Percentiles rank a stretch among this genome's conserved stretches.
phyloP scores from a whole-genome alignment of 2,888 invertebrate species.

The Rhimphoctona megacephalus region DNA sequence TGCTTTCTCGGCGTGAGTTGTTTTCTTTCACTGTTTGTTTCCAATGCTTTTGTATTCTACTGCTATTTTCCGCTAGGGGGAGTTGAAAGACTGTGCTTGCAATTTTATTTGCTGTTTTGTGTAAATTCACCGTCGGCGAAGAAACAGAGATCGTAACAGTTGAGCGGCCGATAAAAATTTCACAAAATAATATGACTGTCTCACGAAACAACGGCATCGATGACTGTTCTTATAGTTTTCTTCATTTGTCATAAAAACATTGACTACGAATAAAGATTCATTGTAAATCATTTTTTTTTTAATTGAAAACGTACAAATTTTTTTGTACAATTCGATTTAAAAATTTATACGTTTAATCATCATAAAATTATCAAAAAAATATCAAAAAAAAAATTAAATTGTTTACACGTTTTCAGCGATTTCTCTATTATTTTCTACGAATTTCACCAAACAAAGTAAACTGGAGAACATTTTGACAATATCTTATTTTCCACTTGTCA shows the following conservation, averaged over 20 bases:
- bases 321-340: too few species aligned
- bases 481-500: background rate
- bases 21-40: slow-evolving; percentile 38
- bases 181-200: background rate
- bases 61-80: slow-evolving; percentile 16
- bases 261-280: too few species aligned
- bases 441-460: too few species aligned
- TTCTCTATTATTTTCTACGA: too few species aligned
- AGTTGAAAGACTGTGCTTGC: slow-evolving; percentile 5
- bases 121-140: background rate
- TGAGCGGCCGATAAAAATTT: background rate
- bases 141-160: background rate
- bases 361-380: too few species aligned
- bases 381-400: too few species aligned
- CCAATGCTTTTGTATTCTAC: slow-evolving; percentile 34
- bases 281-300: too few species aligned
- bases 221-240: background rate
- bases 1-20: background rate
- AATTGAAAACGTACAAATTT: too few species aligned
- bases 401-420: too few species aligned
- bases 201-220: background rate
- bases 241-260: too few species aligned
- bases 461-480: too few species aligned
- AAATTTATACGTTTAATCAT: too few species aligned
- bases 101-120: slow-evolving; percentile 10